Base-by-base conservation (phyloP, 2,113 vertebrate genomes). In the Protobothrops flavoviridis region DNA sequence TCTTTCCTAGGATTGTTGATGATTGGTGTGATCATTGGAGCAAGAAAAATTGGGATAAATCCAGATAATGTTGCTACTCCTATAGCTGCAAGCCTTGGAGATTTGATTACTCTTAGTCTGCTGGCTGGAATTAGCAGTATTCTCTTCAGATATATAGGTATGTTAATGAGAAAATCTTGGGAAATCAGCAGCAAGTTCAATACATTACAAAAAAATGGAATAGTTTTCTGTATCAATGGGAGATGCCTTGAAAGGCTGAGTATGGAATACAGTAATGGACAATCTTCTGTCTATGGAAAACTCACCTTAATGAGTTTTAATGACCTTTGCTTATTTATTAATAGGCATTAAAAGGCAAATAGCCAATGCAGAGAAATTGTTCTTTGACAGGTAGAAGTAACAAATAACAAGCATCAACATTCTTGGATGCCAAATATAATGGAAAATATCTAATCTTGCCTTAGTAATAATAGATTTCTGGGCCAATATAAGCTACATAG, bases 31-130 rank as follows among this genome's bases (percentile, higher is more conserved):
- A 98, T 99, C 95, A 97, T 99, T 0, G 98, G 98, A 55, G 98
- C 99, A 85, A 98, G 98, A 95, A 99, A 98, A 94, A 96, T 99
- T 59, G 98, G 99, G 89, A 98, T 99, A 95, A 99, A 99, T 97
- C 99, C 99, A 0, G 99, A 99, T 97, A 99, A 99, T 29, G 98
- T 99, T 0, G 99, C 99, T 94, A 99, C 99, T 0, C 99, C 99
- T 57, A 99, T 99, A 24, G 99, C 99, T 3, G 99, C 99, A n/a
- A 99, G 99, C 96, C 98, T 99, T 50, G 99, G 99, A 21, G 99
- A 99, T 96, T 93, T 99, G 93, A 98, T 99, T 97, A 99, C 99
- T 0, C 97, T 99, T 93, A 99, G 99, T 39, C 97, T 99, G 90
- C 98, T 99, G 96, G 99, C 99, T 0, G 97, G 97, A 43, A 98